Conservation (phyloP, 2,888 invertebrate genomes). For the Orthosia cruda region DNA sequence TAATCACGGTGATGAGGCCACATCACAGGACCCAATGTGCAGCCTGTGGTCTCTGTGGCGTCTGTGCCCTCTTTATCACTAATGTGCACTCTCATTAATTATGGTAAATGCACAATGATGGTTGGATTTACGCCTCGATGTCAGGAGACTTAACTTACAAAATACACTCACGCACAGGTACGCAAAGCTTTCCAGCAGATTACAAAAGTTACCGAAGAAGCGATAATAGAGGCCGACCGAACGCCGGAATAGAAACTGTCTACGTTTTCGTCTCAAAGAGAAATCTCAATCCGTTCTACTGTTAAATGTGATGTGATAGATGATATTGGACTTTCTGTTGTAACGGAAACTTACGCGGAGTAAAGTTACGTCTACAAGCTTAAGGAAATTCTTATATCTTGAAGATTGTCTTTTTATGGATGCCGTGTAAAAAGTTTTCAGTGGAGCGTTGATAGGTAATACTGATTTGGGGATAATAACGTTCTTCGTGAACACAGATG, state of each 20-base stretch:
- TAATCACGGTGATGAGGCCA: conserved; percentile 75
- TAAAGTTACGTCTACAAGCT: conserved; percentile 69
- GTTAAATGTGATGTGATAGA: conserved; percentile 81
- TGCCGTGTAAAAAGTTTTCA: conserved; percentile 67
- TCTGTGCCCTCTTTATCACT: conserved; percentile 72
- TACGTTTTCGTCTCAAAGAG: conserved; percentile 68
- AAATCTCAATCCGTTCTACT: conserved; percentile 76
- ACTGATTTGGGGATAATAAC: conserved; percentile 37
- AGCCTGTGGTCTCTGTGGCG: conserved; percentile 64
- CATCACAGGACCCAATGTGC: conserved; percentile 64
- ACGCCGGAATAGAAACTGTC: conserved; percentile 67
- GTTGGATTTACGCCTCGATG: conserved; percentile 68
- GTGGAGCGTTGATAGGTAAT: conserved; percentile 56
- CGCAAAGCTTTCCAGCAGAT: conserved; percentile 70
- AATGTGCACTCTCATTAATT: conserved; percentile 82
- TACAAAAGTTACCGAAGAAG: conserved; percentile 71
- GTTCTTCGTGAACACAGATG: conserved; percentile 1
- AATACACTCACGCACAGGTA: conserved; percentile 62
- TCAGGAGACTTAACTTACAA: conserved; percentile 63
- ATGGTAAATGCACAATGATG: conserved; percentile 77
- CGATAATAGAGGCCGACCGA: conserved; percentile 67
- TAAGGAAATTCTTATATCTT: conserved; percentile 67
- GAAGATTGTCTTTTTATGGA: conserved; percentile 74
- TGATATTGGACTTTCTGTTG: conserved; percentile 79
- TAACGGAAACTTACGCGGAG: conserved; percentile 64